Evolutionary conservation across 92 coral and sea anemone genomes (phyloP).

Genomic region (Montipora capitata): DNA sequence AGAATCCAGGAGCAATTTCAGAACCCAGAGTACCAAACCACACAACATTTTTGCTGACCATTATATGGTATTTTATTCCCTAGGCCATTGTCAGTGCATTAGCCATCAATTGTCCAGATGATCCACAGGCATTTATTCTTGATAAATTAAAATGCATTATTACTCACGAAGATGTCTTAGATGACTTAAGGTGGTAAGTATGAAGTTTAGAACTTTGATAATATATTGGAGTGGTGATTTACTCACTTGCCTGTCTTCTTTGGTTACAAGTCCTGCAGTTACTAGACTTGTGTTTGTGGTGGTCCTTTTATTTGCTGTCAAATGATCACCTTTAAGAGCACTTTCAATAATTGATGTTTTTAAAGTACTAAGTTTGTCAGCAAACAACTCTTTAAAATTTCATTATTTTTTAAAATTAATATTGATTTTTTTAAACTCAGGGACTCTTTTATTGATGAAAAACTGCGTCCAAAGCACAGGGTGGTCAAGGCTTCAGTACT

Average conservation of each 20-base stretch:
- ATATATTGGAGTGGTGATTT: not conserved
- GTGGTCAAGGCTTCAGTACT: slow-evolving; percentile 69
- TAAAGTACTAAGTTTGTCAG: no score
- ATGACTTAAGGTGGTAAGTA: slow-evolving; percentile 90
- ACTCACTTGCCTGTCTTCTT: no score
- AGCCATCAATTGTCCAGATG: slow-evolving; percentile 94
- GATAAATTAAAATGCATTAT: slow-evolving; percentile 83
- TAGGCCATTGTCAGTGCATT: slow-evolving; percentile 95
- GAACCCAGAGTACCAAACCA: no score
- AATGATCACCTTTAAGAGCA: no score
- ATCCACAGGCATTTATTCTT: slow-evolving; percentile 90
- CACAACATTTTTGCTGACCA: no score
- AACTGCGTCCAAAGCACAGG: slow-evolving; percentile 74
- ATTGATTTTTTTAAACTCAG: slow-evolving; percentile 14
- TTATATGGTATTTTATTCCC: not conserved
- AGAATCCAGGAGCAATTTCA: no score
- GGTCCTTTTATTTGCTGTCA: no score
- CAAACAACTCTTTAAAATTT: no score
- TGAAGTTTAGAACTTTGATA: not conserved
- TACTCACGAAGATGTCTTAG: slow-evolving; percentile 73
- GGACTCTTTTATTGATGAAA: slow-evolving; percentile 93
- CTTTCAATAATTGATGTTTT: no score
- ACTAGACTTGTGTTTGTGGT: no score
- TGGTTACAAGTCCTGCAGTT: no score
- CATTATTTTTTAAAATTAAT: no score